A percentile compares a stretch with the other conserved stretches of the same genome.
Evolutionary conservation across 2,797 vertebrate genomes (phyloP).

Genomic region (Enteromius thamalakanensis): DNA sequence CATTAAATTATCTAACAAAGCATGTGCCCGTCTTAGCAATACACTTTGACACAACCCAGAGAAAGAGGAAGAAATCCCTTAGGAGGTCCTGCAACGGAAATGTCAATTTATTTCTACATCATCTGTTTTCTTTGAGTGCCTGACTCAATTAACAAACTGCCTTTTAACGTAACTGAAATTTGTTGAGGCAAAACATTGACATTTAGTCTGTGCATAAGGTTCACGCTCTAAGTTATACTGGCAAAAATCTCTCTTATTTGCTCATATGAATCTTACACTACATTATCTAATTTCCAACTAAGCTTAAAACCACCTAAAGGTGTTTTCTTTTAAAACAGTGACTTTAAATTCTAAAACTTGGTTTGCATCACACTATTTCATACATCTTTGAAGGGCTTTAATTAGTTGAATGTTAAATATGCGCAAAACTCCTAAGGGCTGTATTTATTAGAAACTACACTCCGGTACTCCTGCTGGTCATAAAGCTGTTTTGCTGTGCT

Average conservation of each 20-base stretch:
- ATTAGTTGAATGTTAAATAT: constrained; percentile 39
- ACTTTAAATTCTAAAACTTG: constrained; percentile 28
- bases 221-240: background rate
- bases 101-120: constrained; percentile 53
- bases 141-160: constrained; percentile 48
- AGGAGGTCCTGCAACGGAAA: constrained; percentile 37
- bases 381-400: constrained; percentile 33
- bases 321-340: constrained; percentile 29
- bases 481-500: constrained; percentile 33
- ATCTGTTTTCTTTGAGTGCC: constrained; percentile 43
- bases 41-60: constrained; percentile 6
- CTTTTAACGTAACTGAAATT: constrained; percentile 34
- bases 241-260: background rate
- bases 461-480: constrained; percentile 19
- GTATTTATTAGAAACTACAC: constrained; percentile 45
- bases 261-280: background rate
- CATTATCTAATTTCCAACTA: constrained; percentile 5
- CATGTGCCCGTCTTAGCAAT: constrained; percentile 9
- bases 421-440: constrained; percentile 38
- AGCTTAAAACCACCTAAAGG: constrained; percentile 26
- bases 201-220: constrained; percentile 30
- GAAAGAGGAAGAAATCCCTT: constrained; percentile 54
- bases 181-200: constrained; percentile 41
- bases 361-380: constrained; percentile 19
- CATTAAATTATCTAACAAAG: constrained; percentile 12